Evolutionary conservation across 2,113 vertebrate species (phyloP), one percentile per base, ranked within the genome.

Genomic region (Clinocottus analis): DNA sequence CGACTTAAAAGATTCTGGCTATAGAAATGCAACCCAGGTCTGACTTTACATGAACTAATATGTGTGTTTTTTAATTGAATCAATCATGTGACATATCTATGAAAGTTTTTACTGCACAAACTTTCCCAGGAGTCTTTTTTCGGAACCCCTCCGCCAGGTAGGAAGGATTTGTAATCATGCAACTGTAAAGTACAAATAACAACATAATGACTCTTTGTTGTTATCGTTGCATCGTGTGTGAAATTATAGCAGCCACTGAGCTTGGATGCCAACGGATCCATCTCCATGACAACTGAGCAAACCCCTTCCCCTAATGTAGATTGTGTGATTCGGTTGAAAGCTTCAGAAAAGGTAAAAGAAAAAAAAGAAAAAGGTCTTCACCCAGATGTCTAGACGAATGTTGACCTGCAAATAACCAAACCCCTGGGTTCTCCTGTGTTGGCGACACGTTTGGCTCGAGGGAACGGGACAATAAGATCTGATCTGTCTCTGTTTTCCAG

Each of bases 331-430:
- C 1, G 8, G 11, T 19, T 41, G 9, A 75, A 75, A 39, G 39
- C 21, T 49, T 27, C 3, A 25, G 6, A 47, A 39, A 58, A 59
- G 53, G 31, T 31, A 31, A 31, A 31, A 31, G 5, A 31, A 31
- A 31, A 31, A 31, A 31, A 31, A 5, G 5, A 31, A 31, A 31
- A n/a, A n/a, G n/a, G n/a, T n/a, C 5, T 5, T 31, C 31, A 31
- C 11, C n/a, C 11, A 13, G 13, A 29, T 1, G n/a, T n/a, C n/a
- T n/a, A n/a, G 6, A 27, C 5, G 0, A 7, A 21, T 63, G 62
- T 62, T 58, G 11, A 55, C 59, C 58, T 73, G 67, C 49, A 35
- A 59, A 77, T 29, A 25, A 29, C n/a, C 69, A 56, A 19, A 73
- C 4, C 11, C 29, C 6, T 51, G 47, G 25, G 9, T 47, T 61